Evolutionary conservation across 1,140 invertebrate genomes (phyloP).

Genomic region (Heliothis virescens): DNA sequence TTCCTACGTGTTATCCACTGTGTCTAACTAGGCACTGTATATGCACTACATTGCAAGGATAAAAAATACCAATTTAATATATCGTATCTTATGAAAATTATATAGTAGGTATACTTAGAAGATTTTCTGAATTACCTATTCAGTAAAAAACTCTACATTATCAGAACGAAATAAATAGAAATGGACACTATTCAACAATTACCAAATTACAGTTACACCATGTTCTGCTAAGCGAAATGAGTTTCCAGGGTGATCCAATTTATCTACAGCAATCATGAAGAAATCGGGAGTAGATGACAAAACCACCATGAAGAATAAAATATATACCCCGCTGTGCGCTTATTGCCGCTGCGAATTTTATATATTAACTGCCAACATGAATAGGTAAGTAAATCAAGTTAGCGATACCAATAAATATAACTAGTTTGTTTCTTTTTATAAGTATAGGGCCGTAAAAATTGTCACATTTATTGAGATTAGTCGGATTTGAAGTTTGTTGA

Average conservation of each 20-base stretch:
- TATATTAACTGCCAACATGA: background rate
- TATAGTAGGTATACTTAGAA: no score
- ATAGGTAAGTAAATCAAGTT: slow-evolving; percentile 39
- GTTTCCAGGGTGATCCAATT: background rate
- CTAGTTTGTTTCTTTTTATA: background rate
- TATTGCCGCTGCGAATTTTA: slow-evolving; percentile 54
- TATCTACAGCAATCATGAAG: slow-evolving; percentile 13
- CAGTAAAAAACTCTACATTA: no score
- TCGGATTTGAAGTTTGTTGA: no score
- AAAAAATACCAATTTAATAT: no score
- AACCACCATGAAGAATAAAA: slow-evolving; percentile 4
- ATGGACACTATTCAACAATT: background rate
- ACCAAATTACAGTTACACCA: slow-evolving; percentile 15
- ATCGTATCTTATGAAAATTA: no score
- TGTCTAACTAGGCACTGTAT: no score
- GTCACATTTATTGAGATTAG: no score
- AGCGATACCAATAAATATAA: background rate
- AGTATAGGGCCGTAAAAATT: no score
- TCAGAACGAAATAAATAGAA: no score
- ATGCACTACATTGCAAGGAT: no score
- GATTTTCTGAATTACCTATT: no score
- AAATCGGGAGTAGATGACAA: slow-evolving; percentile 32
- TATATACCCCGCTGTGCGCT: slow-evolving; percentile 49
- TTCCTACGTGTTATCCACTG: background rate
- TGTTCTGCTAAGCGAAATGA: slow-evolving; percentile 32